Conservation (phyloP, 2,888 invertebrate species). For the Drosophila kanekoi region DNA sequence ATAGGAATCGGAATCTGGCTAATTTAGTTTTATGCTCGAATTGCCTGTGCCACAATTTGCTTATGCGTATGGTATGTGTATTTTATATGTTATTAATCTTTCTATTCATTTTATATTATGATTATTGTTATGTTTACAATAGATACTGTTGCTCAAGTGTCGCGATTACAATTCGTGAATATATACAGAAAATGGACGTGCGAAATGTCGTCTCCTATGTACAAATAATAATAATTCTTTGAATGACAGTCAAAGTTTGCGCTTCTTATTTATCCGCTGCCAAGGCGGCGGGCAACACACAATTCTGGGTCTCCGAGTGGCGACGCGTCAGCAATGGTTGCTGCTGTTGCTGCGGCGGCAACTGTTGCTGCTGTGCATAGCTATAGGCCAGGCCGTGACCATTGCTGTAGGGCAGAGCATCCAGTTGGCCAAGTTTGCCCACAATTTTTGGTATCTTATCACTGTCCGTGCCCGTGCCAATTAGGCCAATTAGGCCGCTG, state of each 20-base stretch:
- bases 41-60: conserved; percentile 60
- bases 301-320: conserved; percentile 79
- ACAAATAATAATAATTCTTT: conserved; percentile 34
- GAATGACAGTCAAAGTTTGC: conserved; percentile 40
- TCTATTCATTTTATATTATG: conserved; percentile 17
- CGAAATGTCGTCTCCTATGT: conserved; percentile 53
- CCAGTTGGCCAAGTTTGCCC: conserved; percentile 84
- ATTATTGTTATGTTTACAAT: conserved; percentile 25
- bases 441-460: conserved; percentile 86
- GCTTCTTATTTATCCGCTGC: conserved; percentile 58
- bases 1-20: conserved; percentile 81
- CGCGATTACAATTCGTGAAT: conserved; percentile 45
- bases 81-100: conserved; percentile 7
- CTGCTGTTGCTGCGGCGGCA: conserved; percentile 27
- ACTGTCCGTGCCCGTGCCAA: conserved; percentile 77
- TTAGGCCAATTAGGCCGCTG: conserved; percentile 61
- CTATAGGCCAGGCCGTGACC: conserved; percentile 60
- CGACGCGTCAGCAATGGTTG: conserved; percentile 69
- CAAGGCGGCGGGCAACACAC: conserved; percentile 51
- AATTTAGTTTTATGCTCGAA: conserved; percentile 63
- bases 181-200: conserved; percentile 51
- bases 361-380: conserved; percentile 52
- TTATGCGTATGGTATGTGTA: conserved; percentile 68
- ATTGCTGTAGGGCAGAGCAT: conserved; percentile 71
- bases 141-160: conserved; percentile 68